Conservation (phyloP, 2,888 invertebrate species). For the Stomorhina lunata region DNA sequence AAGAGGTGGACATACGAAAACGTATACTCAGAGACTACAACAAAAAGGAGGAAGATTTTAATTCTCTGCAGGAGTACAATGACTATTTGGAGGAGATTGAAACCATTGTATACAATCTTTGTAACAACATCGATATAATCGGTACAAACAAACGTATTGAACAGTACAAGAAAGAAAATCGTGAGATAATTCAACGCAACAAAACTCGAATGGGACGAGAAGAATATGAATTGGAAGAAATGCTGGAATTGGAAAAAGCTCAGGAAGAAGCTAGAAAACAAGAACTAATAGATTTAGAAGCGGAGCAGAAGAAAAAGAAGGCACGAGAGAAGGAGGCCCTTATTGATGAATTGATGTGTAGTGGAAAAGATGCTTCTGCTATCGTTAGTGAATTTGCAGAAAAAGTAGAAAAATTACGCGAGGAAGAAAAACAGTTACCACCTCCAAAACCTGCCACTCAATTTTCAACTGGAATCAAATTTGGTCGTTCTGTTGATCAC, state of each 20-base stretch:
- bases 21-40: slow-evolving; percentile 94
- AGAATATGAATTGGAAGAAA: slow-evolving; percentile 92
- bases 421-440: slow-evolving; percentile 81
- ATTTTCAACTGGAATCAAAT: slow-evolving; percentile 93
- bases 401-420: slow-evolving; percentile 84
- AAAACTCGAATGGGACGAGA: slow-evolving; percentile 88
- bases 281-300: slow-evolving; percentile 84
- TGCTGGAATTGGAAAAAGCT: slow-evolving; percentile 90
- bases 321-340: slow-evolving; percentile 93
- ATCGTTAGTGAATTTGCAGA: slow-evolving; percentile 91
- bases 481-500: slow-evolving; percentile 84
- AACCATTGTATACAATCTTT: slow-evolving; percentile 93
- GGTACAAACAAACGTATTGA: slow-evolving; percentile 94
- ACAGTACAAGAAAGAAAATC: slow-evolving; percentile 94
- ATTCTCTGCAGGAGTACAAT: slow-evolving; percentile 90
- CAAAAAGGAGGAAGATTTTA: slow-evolving; percentile 96
- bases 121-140: slow-evolving; percentile 92
- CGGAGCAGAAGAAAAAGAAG: slow-evolving; percentile 89
- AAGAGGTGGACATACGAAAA: slow-evolving; percentile 97
- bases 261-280: slow-evolving; percentile 87
- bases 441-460: slow-evolving; percentile 82
- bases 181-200: slow-evolving; percentile 89
- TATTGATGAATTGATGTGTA: slow-evolving; percentile 97
- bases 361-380: slow-evolving; percentile 92
- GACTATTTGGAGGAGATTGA: slow-evolving; percentile 98